These are phyloP conservation scores for Odontesthes bonariensis DNA, from an alignment of 2,113 vertebrate species.

Conservation along the genomic window DNA sequence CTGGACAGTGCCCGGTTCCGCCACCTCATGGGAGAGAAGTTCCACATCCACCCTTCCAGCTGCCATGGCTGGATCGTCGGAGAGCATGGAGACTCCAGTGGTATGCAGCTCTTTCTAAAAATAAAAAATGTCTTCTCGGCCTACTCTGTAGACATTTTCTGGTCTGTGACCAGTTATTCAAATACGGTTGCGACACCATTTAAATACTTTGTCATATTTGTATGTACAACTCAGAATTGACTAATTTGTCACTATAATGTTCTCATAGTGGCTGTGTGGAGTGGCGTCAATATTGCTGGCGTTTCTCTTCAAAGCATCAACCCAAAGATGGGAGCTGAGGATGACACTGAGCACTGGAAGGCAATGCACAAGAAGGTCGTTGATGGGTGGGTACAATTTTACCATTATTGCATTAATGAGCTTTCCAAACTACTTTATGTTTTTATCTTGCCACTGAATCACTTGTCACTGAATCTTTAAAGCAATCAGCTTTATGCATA, in stretches of 20 bases:
- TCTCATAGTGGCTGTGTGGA: slow-evolving; percentile 94
- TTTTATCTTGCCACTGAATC: no score
- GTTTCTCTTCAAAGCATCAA: slow-evolving; percentile 91
- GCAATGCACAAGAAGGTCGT: slow-evolving; percentile 93
- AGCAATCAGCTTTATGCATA: not conserved
- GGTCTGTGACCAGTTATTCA: not conserved
- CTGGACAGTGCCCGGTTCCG: slow-evolving; percentile 98
- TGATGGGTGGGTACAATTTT: slow-evolving; percentile 86
- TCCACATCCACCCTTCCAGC: slow-evolving; percentile 91
- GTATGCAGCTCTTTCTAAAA: slow-evolving; percentile 76
- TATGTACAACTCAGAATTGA: fast-evolving
- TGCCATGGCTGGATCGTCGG: slow-evolving; percentile 96
- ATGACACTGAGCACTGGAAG: slow-evolving; percentile 94
- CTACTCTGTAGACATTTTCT: not conserved
- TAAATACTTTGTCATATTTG: not conserved
- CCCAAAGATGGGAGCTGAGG: slow-evolving; percentile 89
- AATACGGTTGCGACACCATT: not conserved
- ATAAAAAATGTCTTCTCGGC: slow-evolving; percentile 8
- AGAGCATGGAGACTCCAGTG: slow-evolving; percentile 97
- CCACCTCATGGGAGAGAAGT: slow-evolving; percentile 93
- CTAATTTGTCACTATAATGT: not conserved
- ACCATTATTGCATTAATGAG: no score
- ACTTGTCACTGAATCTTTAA: not conserved
- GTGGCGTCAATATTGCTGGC: slow-evolving; percentile 95
- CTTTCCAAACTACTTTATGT: no score